Percentiles rank a stretch among this genome's conserved stretches.
phyloP scores from a whole-genome alignment of 2,113 vertebrate genomes.

The Gnathonemus longibarbis region DNA sequence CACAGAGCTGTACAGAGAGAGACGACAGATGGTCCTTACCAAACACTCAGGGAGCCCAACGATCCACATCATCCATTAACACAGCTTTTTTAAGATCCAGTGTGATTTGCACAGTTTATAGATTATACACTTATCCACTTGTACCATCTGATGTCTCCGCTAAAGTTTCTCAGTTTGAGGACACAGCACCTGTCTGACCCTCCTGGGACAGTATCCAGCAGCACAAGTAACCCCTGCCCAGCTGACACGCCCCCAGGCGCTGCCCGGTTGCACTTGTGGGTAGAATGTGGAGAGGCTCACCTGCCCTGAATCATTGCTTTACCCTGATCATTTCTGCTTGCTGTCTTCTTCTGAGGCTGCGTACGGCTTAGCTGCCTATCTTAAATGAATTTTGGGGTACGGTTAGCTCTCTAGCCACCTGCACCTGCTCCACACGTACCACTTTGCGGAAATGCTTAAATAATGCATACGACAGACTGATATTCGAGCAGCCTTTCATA shows the following conservation, averaged over 20 bases:
- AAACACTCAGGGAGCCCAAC: not conserved
- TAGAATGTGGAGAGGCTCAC: not conserved
- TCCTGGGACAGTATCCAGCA: not conserved
- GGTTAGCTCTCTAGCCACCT: conserved; percentile 49
- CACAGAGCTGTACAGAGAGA: conserved; percentile 56
- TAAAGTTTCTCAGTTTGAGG: not conserved
- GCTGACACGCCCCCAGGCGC: not conserved
- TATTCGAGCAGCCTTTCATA: conserved; percentile 33
- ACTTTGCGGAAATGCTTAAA: conserved; percentile 46
- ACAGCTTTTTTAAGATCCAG: not conserved
- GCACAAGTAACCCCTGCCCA: not conserved
- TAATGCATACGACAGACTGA: conserved; percentile 57
- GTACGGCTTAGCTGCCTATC: conserved; percentile 47
- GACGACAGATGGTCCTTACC: not conserved
- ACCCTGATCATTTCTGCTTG: not conserved
- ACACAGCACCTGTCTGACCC: not conserved
- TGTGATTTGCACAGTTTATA: not conserved
- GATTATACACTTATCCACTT: not conserved
- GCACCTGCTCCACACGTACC: conserved; percentile 46
- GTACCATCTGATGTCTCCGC: not conserved
- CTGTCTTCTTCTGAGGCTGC: not conserved
- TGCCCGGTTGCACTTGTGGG: not conserved
- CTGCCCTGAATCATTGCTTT: not conserved
- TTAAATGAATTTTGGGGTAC: conserved; percentile 67
- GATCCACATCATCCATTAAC: not conserved